Evolutionary conservation across 2,797 vertebrate species (phyloP), one percentile per base, ranked within the genome.

Genomic region (Amphiprion clarkii): DNA sequence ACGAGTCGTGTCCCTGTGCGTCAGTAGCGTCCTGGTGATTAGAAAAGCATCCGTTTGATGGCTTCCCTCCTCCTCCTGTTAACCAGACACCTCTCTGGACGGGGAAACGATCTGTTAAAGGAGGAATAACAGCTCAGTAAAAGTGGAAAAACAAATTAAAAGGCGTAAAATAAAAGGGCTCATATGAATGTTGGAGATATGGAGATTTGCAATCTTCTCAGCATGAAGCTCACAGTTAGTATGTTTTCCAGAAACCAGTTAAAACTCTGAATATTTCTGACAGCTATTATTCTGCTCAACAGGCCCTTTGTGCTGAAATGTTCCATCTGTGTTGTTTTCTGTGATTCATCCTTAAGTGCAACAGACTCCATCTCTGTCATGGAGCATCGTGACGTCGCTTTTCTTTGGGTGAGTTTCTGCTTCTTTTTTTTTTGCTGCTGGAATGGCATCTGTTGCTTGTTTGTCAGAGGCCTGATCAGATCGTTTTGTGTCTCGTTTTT

Each of bases 41-140:
- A 92, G 89, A 89, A 88, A 90, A 63, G 56, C 76, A 88, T 92
- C 79, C 63, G 82, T 94, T 91, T 87, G 84, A 88, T 77, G 70
- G 78, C 62, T 88, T 93, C 83, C n/a, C 83, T 85, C 92, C 82
- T 87, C 44, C 73, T 19, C 65, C 81, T 82, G 79, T 90, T 89
- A 92, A 90, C 67, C 33, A 86, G 77, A 71, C 85, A 83, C 68
- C 68, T 71, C 62, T 67, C 51, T 73, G 77, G 81, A 68, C 81
- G 83, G 78, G 78, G 84, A 85, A 93, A 87, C 84, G 33, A 78
- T 69, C 79, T 79, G 89, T 74, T 82, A 82, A 92, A 93, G 84
- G 62, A 76, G 76, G 77, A 90, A 94, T 88, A 94, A 94, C 91
- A 78, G 79, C 83, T 85, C 76, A 87, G 27, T 27, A 27, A 27